Evolutionary conservation across 2,797 vertebrate species (phyloP).

Genomic region (Falco rusticolus): DNA sequence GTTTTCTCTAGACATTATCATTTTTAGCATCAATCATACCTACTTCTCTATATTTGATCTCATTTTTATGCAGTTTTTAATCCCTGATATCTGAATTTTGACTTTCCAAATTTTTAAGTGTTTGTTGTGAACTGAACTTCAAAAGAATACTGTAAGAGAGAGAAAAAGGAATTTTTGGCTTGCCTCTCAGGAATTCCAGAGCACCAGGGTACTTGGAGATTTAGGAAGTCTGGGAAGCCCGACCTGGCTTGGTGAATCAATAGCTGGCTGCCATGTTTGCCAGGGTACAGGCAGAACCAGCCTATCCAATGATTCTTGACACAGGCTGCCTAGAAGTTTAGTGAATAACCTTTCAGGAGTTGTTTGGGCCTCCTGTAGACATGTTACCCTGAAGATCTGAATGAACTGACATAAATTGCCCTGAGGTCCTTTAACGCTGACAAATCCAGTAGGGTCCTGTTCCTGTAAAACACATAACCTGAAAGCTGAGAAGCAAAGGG

Average conservation of each 20-base stretch:
- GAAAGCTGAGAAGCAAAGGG: background rate
- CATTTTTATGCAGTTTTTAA: background rate
- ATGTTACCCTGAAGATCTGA: background rate
- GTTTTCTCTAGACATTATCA: background rate
- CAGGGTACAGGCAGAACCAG: background rate
- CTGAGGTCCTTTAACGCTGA: background rate
- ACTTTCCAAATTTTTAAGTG: background rate
- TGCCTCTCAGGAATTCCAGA: background rate
- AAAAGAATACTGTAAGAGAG: background rate
- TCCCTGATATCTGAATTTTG: background rate
- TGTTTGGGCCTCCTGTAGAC: background rate
- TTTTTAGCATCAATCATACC: background rate
- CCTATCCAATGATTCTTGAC: background rate
- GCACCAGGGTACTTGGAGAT: background rate
- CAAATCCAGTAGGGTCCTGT: background rate
- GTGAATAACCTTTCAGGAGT: background rate
- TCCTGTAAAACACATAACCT: background rate
- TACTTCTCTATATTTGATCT: background rate
- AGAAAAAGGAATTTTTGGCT: background rate
- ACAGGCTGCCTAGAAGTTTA: background rate
- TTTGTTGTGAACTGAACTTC: background rate
- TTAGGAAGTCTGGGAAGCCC: background rate
- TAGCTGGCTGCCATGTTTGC: background rate
- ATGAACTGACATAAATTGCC: background rate
- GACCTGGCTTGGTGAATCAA: background rate